Conservation (phyloP, 2,888 invertebrate genomes). For the Tetanocera ferruginea region DNA sequence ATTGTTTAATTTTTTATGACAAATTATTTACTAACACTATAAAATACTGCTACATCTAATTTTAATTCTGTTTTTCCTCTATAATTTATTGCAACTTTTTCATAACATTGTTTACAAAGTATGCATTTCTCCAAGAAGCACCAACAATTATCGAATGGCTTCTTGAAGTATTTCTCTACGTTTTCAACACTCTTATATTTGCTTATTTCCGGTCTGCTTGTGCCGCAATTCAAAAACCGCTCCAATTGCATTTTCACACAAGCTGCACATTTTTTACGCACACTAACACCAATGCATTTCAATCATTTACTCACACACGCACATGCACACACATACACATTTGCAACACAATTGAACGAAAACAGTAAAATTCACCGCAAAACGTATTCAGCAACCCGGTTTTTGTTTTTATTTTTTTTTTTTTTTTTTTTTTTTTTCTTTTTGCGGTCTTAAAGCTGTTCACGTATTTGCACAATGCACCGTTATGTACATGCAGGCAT, state of each 20-base stretch:
- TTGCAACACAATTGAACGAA: background rate
- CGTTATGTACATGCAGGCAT: background rate
- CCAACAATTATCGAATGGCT: no score
- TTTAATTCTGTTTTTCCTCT: no score
- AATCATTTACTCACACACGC: background rate
- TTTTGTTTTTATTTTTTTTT: background rate
- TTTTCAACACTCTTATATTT: background rate
- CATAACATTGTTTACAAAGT: no score
- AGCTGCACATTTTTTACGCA: background rate
- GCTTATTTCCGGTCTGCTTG: background rate
- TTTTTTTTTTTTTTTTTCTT: background rate
- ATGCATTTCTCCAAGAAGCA: no score
- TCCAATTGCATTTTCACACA: background rate
- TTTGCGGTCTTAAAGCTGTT: background rate
- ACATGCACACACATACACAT: background rate
- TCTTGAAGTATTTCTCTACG: no score
- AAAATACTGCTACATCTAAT: no score
- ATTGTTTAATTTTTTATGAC: no score
- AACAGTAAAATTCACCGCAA: background rate
- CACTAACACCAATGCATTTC: background rate
- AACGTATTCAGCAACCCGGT: background rate
- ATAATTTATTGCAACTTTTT: no score
- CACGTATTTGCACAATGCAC: background rate
- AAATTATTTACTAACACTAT: no score
- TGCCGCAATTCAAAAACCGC: background rate